Evolutionary conservation across 2,797 vertebrate species (phyloP).

Genomic region (Malurus leucopterus): DNA sequence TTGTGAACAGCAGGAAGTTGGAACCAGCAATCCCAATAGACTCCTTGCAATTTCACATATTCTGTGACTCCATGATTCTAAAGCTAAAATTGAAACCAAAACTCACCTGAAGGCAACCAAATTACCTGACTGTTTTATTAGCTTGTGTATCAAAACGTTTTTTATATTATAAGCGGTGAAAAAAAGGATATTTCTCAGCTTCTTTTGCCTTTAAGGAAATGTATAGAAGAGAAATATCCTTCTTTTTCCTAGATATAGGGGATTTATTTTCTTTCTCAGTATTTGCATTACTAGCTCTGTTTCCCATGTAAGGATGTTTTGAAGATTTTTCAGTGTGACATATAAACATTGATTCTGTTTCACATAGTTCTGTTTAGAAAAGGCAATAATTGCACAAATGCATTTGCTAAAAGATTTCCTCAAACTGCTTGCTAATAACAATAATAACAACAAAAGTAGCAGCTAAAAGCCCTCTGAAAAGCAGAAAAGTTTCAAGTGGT

Average conservation of each 20-base stretch:
- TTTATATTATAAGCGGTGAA: not conserved
- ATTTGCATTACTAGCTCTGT: not conserved
- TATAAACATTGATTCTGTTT: not conserved
- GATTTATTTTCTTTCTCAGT: not conserved
- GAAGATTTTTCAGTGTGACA: not conserved
- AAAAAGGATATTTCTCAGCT: not conserved
- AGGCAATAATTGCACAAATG: not conserved
- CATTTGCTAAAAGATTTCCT: not conserved
- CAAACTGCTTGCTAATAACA: not conserved
- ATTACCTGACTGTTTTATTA: not conserved
- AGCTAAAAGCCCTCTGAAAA: not conserved
- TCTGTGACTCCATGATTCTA: not conserved
- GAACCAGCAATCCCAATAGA: not conserved
- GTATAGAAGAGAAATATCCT: not conserved
- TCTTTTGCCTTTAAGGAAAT: not conserved
- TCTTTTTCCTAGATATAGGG: not conserved
- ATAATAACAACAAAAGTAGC: not conserved
- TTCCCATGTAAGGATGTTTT: not conserved
- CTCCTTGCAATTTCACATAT: not conserved
- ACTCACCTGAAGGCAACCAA: not conserved
- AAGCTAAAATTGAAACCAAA: not conserved
- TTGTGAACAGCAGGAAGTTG: not conserved
- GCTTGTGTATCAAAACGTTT: fast-evolving
- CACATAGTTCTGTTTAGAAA: not conserved
- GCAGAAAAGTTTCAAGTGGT: not conserved